phyloP scores from a whole-genome alignment of 2,888 invertebrate species.

The Pseudococcus longispinus region DNA sequence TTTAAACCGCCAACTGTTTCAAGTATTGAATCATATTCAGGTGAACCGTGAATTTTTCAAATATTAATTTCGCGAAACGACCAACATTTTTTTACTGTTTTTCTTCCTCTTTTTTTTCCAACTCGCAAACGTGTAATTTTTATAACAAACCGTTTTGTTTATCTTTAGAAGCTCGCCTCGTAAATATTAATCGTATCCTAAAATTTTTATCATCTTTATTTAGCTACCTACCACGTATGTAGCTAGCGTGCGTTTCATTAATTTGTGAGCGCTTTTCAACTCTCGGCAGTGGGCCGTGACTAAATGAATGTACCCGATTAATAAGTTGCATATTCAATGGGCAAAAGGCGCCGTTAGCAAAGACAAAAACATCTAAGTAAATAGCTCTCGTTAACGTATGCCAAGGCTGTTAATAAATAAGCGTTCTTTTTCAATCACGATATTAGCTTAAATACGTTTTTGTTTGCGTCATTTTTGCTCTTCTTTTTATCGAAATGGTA shows the following conservation, averaged over 20 bases:
- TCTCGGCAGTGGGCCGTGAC: background rate
- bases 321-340: slow-evolving; percentile 42
- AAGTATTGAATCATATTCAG: slow-evolving; percentile 34
- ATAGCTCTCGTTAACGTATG: slow-evolving; percentile 31
- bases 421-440: slow-evolving; percentile 25
- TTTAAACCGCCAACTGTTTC: background rate
- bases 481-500: background rate
- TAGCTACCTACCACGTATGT: slow-evolving; percentile 22
- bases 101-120: background rate
- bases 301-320: slow-evolving; percentile 28
- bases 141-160: slow-evolving; percentile 38
- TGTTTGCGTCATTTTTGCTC: background rate
- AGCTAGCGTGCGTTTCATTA: slow-evolving; percentile 28
- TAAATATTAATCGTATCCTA: slow-evolving; percentile 39
- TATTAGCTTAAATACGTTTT: slow-evolving; percentile 13
- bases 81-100: background rate
- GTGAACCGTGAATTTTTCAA: slow-evolving; percentile 32
- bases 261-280: slow-evolving; percentile 32
- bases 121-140: slow-evolving; percentile 20
- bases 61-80: slow-evolving; percentile 25
- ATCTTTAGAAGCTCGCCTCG: slow-evolving; percentile 2
- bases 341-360: slow-evolving; percentile 29
- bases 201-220: slow-evolving; percentile 45
- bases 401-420: slow-evolving; percentile 44
- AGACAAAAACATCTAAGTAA: slow-evolving; percentile 35